Evolutionary conservation across 1,140 invertebrate species (phyloP).

Genomic region (Vollenhovia emeryi): DNA sequence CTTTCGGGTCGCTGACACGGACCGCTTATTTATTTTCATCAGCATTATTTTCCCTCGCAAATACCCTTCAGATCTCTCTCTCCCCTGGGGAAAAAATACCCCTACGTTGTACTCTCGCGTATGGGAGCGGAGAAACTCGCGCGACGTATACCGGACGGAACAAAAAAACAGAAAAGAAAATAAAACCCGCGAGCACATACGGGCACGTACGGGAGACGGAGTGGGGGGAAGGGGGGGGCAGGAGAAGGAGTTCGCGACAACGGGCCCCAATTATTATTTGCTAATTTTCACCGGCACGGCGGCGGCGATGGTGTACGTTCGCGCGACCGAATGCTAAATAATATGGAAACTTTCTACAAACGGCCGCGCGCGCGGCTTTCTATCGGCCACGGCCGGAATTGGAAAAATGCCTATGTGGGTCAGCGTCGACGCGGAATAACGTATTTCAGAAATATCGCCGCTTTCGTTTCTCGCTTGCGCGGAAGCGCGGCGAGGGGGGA

Average conservation of each 20-base stretch:
- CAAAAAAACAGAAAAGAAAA: too few relatives aligned
- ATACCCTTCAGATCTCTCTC: conserved; percentile 11
- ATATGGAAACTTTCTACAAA: conserved; percentile 83
- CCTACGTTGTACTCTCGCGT: not conserved
- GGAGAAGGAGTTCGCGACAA: not conserved
- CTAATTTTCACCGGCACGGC: conserved; percentile 77
- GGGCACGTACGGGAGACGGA: too few relatives aligned
- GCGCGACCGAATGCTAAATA: conserved; percentile 81
- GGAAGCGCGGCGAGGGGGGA: too few relatives aligned
- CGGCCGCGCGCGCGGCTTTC: conserved; percentile 76
- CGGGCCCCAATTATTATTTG: conserved; percentile 79
- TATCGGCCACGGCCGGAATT: conserved; percentile 79
- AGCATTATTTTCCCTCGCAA: conserved; percentile 12
- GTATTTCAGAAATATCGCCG: conserved; percentile 79
- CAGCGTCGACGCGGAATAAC: conserved; percentile 76
- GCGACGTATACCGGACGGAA: not conserved
- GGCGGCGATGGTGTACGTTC: conserved; percentile 72
- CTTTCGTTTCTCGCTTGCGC: conserved; percentile 73
- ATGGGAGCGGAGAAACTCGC: conserved; percentile 47
- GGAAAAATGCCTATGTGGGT: conserved; percentile 83
- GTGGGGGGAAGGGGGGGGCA: not conserved
- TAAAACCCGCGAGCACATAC: not conserved
- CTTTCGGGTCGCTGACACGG: conserved; percentile 48
- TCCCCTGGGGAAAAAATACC: not conserved
- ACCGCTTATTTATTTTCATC: conserved; percentile 53